These are phyloP conservation scores for Andinoacara biseriatus DNA, from an alignment of 2,113 vertebrate genomes.

Conservation along the genomic window DNA sequence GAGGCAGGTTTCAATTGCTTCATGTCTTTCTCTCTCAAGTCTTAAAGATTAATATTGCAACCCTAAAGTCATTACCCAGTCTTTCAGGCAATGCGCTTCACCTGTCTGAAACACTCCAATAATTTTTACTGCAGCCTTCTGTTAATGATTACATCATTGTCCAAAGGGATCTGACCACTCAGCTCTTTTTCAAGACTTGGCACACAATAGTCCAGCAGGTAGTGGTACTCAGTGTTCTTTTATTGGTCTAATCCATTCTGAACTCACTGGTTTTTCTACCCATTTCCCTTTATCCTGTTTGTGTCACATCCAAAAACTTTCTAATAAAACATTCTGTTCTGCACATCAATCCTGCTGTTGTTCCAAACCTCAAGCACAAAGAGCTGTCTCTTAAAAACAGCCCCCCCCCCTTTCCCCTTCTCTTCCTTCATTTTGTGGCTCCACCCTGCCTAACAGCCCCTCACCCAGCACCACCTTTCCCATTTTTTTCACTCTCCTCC, in stretches of 20 bases:
- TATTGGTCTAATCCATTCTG: not conserved
- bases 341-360: slow-evolving; percentile 32
- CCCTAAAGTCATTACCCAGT: not conserved
- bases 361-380: slow-evolving; percentile 66
- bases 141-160: slow-evolving; percentile 30
- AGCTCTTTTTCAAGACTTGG: slow-evolving; percentile 34
- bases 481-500: slow-evolving; percentile 34
- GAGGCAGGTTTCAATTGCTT: slow-evolving; percentile 33
- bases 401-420: slow-evolving; percentile 7
- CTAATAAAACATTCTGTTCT: not conserved
- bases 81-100: not conserved
- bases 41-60: slow-evolving; percentile 5
- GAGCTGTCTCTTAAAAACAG: slow-evolving; percentile 60
- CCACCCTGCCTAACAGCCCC: slow-evolving; percentile 52
- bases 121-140: not conserved
- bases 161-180: slow-evolving; percentile 11
- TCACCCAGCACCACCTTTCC: slow-evolving; percentile 61
- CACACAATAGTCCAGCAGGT: slow-evolving; percentile 17
- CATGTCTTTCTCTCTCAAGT: slow-evolving; percentile 29
- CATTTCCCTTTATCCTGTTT: slow-evolving; percentile 6
- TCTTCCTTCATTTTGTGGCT: slow-evolving; percentile 50
- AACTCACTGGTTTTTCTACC: slow-evolving; percentile 3
- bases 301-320: slow-evolving; percentile 13
- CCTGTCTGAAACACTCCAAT: not conserved
- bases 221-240: slow-evolving; percentile 25